These are phyloP conservation scores for Eristalis tenax DNA, from an alignment of 2,888 invertebrate species.

Conservation along the genomic window DNA sequence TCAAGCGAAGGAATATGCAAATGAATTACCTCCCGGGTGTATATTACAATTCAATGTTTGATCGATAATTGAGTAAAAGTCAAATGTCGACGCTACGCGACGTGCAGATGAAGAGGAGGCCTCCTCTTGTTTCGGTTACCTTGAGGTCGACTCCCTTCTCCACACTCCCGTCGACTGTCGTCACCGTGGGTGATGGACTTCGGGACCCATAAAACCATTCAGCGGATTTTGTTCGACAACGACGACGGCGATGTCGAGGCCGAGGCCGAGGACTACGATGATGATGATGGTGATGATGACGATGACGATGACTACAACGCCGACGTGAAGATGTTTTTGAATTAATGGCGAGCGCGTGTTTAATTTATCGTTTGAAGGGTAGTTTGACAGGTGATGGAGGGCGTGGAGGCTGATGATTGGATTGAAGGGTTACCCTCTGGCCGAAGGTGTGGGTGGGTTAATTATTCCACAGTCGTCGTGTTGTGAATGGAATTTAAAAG, in stretches of 20 bases:
- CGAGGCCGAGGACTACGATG: constrained; percentile 15
- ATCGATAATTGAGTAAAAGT: constrained; percentile 65
- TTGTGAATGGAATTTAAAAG: constrained; percentile 3
- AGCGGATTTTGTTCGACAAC: not conserved
- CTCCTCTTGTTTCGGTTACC: constrained; percentile 14
- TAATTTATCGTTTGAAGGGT: constrained; percentile 64
- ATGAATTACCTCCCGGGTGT: constrained; percentile 59
- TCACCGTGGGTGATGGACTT: constrained; percentile 28
- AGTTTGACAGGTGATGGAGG: constrained; percentile 57
- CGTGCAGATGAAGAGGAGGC: not conserved
- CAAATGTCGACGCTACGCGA: constrained; percentile 5
- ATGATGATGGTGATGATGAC: not conserved
- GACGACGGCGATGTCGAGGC: not conserved
- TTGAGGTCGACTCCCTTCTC: constrained; percentile 19
- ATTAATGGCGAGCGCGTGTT: constrained; percentile 69
- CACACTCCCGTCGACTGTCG: not conserved
- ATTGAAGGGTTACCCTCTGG: constrained; percentile 14
- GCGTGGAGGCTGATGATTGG: constrained; percentile 6
- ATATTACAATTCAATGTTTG: constrained; percentile 65
- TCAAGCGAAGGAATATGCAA: constrained; percentile 64
- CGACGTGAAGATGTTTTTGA: constrained; percentile 60
- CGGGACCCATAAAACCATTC: constrained; percentile 25
- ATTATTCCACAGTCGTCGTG: constrained; percentile 17
- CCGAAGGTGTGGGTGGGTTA: not conserved
- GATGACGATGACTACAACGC: constrained; percentile 2